Evolutionary conservation across 2,113 vertebrate species (phyloP), one percentile per base, ranked within the genome.

Genomic region (Gopherus flavomarginatus): DNA sequence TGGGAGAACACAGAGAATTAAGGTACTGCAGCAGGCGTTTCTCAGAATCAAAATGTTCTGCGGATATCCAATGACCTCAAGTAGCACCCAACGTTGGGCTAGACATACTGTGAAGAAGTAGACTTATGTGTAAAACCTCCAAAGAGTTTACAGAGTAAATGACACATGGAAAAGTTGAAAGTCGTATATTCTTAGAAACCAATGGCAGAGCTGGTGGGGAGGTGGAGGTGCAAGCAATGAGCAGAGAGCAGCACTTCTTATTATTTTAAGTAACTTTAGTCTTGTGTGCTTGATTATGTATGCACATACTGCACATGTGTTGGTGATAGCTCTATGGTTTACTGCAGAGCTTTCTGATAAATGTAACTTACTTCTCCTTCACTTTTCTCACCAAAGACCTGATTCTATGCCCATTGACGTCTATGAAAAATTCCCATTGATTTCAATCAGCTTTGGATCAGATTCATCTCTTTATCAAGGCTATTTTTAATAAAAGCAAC

Each of bases 141-240:
- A 31, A 65, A 72, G 53, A 53, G 38, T 77, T 96, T 90, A 75
- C 83, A 65, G 26, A 53, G 3, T 35, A 69, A 89, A 72, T 35
- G 85, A 81, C 38, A 91, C 35, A n/a, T 17, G 50, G 86, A 89
- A 94, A 90, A 96, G 75, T 49, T 92, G 54, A 47, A 92, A 93
- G 31, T 35, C 4, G 24, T 17, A 38, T 72, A 11, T 94, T 97
- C 92, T 96, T 92, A 96, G 94, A 96, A 96, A 87, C 3, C 3
- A 9, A 52, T 56, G 82, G 69, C 44, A 91, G 83, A 1, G 31
- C 27, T 81, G 8, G 26, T 27, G 27, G 38, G 42, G 42, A 5
- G 42, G 8, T 16, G 57, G 53, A 35, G 6, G 5, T 93, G 89
- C 69, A 80, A 57, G 87, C 38, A 47, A 95, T 69, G 50, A 31